Percentiles rank a stretch among this genome's conserved stretches.
Evolutionary conservation across 2,797 vertebrate genomes (phyloP).

Genomic region (Cryptoprocta ferox): DNA sequence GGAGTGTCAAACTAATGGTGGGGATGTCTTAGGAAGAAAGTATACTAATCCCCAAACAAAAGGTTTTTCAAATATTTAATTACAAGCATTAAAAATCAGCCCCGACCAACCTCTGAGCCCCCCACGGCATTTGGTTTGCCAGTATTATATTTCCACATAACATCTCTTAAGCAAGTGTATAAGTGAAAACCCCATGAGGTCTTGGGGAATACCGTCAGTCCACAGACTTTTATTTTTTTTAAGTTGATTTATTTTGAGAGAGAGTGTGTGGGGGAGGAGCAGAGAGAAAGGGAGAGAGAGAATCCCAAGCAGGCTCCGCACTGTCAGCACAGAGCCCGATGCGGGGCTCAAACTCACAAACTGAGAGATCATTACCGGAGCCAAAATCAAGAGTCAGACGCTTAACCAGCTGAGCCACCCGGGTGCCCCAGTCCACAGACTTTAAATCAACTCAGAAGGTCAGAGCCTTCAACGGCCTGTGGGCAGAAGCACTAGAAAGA

Average conservation of each 20-base stretch:
- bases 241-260: no score
- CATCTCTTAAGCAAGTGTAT: neutral
- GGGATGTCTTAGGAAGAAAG: neutral
- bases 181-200: neutral
- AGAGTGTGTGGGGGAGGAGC: no score
- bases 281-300: no score
- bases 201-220: neutral
- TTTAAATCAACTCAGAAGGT: neutral
- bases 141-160: neutral
- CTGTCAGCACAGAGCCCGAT: no score
- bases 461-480: neutral
- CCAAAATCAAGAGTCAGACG: no score
- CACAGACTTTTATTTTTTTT: neutral
- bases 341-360: no score
- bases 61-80: slow-evolving; percentile 40
- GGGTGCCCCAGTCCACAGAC: neutral
- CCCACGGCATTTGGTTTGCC: neutral
- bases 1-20: neutral
- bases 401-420: no score
- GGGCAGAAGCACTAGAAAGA: neutral
- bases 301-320: no score
- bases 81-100: slow-evolving; percentile 25
- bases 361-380: no score
- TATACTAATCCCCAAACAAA: slow-evolving; percentile 6
- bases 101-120: neutral